These are phyloP conservation scores for Nemotelus nigrinus DNA, from an alignment of 2,888 invertebrate species.

Conservation along the genomic window DNA sequence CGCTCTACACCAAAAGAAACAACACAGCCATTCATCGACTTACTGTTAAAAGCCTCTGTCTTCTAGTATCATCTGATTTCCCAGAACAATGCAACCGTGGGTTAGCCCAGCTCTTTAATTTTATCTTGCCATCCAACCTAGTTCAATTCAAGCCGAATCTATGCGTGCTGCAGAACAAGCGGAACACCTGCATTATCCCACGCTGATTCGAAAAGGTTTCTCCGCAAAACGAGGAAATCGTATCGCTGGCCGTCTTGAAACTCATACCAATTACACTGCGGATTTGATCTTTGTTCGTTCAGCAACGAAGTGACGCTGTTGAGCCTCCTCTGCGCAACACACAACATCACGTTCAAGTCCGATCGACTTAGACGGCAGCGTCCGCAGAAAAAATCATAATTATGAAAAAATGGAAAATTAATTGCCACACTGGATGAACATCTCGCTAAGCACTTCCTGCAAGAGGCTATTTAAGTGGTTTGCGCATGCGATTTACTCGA, in stretches of 20 bases:
- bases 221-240: constrained; percentile 33
- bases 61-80: no score
- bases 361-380: background rate
- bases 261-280: constrained; percentile 27
- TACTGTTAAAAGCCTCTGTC: no score
- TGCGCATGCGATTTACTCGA: constrained; percentile 26
- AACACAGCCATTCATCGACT: no score
- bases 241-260: background rate
- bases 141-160: background rate
- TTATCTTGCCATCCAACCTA: background rate
- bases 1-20: no score
- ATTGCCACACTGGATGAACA: constrained; percentile 26
- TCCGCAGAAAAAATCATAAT: background rate
- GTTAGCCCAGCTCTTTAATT: no score
- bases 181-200: constrained; percentile 42
- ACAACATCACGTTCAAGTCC: background rate
- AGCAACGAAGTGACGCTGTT: no score
- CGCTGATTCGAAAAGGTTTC: constrained; percentile 30
- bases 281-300: constrained; percentile 3
- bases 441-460: constrained; percentile 17
- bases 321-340: background rate
- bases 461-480: constrained; percentile 19
- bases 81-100: no score
- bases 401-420: constrained; percentile 28
- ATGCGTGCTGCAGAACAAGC: background rate